Base-by-base conservation (phyloP, 2,113 vertebrate genomes). In the Tychaedon coryphoeus region DNA sequence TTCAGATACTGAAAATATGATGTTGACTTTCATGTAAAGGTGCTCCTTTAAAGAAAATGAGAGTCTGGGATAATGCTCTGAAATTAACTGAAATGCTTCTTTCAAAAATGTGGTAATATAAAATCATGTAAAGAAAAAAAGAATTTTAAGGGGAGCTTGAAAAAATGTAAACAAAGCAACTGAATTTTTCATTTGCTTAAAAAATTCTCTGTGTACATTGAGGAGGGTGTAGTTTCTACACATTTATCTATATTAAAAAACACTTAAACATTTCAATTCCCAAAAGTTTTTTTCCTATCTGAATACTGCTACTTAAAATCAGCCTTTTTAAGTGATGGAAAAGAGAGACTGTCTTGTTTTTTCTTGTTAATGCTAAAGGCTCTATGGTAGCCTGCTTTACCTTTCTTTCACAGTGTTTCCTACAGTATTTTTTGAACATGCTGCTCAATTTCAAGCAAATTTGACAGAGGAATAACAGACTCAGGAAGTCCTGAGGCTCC, bases 211-310 rank as follows among this genome's bases (percentile, higher is more conserved):
- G 6, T 70, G 28, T 50, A 14, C 5, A 6, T 5, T 56, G 14
- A 5, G 4, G 3, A 24, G 2, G 14, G 9, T 9, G 0, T 18
- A 28, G 18, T 54, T 76, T 51, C 56, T 36, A 15, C 4, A 6
- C 2, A 10, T 57, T 53, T 51, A 40, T 36, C 36, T 3, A 0
- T n/a, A 4, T 36, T 12, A 50, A 54, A 67, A 80, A 18, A 0
- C 10, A 20, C 38, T 73, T 54, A 26, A 73, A 90, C 3, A 20
- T 33, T 91, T 57, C 8, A 20, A 1, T 76, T n/a, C 38, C 51
- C 6, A 50, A 22, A 34, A 6, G 3, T 10, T 40, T 31, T 82
- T 83, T 40, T 20, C 16, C 28, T 40, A 3, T 45, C 10, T 67
- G 25, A 47, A 51, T 47, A 28, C 6, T 18, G 12, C 17, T 69